These are phyloP conservation scores for Tanaodytes sp. DNA, from an alignment of 2,888 invertebrate species.

Conservation along the genomic window DNA sequence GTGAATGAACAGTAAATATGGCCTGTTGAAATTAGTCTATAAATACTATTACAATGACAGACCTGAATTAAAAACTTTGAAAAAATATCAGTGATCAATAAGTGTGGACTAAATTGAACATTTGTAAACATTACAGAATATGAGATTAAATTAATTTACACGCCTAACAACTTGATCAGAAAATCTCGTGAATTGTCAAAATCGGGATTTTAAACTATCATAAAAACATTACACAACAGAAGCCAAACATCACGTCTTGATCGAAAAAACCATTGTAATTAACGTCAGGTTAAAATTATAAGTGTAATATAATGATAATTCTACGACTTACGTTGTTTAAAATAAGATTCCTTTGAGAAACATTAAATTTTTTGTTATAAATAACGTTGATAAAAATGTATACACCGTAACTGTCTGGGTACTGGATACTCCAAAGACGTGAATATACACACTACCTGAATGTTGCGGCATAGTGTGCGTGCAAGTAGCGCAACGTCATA, in stretches of 20 bases:
- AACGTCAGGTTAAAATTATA: too few relatives aligned
- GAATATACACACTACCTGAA: background rate
- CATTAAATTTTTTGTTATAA: background rate
- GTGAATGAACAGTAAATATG: too few relatives aligned
- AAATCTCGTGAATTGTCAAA: background rate
- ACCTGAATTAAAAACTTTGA: too few relatives aligned
- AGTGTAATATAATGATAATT: too few relatives aligned
- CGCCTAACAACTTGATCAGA: too few relatives aligned
- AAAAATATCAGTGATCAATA: too few relatives aligned
- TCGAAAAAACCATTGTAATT: background rate
- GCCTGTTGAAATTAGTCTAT: too few relatives aligned
- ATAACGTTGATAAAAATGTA: background rate
- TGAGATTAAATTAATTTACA: too few relatives aligned
- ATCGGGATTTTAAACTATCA: background rate
- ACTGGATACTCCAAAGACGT: background rate
- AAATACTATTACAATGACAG: too few relatives aligned
- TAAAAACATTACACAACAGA: background rate
- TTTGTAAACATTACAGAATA: too few relatives aligned
- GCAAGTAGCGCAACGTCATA: too few relatives aligned
- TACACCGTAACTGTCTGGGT: background rate
- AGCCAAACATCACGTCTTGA: background rate
- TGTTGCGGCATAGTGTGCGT: background rate
- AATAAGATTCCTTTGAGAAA: background rate
- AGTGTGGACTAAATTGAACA: too few relatives aligned
- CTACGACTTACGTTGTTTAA: background rate